Percentiles rank a stretch among this genome's conserved stretches.
Evolutionary conservation across 2,113 vertebrate species (phyloP).

Genomic region (Hiodon alosoides): DNA sequence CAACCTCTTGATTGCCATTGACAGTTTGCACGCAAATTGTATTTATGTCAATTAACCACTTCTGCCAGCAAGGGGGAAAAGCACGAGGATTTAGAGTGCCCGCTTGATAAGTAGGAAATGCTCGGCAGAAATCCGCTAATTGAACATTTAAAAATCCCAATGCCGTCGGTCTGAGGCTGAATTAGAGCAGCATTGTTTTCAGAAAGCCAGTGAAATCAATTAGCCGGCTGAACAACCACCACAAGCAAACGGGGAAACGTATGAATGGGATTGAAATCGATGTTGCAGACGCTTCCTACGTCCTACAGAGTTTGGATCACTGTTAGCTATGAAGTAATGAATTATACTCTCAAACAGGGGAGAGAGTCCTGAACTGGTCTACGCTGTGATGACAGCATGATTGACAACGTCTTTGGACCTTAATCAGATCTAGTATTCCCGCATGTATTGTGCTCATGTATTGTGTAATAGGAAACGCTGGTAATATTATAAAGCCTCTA

Average conservation of each 20-base stretch:
- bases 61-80: neutral
- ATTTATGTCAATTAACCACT: neutral
- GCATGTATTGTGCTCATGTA: no score
- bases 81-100: neutral
- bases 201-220: conserved; percentile 4
- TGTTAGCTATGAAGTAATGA: neutral
- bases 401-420: no score
- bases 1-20: no score
- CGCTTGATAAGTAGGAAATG: neutral
- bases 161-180: neutral
- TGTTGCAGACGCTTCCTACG: neutral
- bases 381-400: no score
- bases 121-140: neutral
- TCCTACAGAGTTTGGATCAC: no score
- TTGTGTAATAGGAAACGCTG: no score
- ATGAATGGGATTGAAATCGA: neutral
- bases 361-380: neutral
- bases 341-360: neutral
- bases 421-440: no score
- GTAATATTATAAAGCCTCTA: no score
- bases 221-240: neutral
- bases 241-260: neutral
- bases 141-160: conserved; percentile 5
- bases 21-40: no score
- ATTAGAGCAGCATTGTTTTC: neutral